These are phyloP conservation scores for Theristus sp. DNA, from an alignment of 2,888 invertebrate species.

Conservation along the genomic window DNA sequence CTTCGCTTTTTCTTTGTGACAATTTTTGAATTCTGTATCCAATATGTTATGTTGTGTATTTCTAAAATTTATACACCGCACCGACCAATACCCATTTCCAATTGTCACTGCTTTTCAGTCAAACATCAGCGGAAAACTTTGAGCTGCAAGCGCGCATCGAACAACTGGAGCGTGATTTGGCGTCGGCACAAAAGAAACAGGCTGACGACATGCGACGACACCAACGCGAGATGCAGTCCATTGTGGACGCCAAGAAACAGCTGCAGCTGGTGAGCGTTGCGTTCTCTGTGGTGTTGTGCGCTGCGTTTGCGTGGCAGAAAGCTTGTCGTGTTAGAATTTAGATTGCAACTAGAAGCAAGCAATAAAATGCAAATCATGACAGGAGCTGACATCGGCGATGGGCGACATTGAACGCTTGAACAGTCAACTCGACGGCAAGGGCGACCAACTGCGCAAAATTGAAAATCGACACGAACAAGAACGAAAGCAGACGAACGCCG, in stretches of 20 bases:
- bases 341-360: background rate
- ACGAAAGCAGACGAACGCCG: conserved; percentile 3
- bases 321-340: too few species aligned
- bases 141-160: conserved; percentile 13
- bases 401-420: conserved; percentile 13
- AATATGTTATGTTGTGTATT: background rate
- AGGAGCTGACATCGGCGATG: conserved; percentile 13
- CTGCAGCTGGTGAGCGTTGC: conserved; percentile 7
- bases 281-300: too few species aligned
- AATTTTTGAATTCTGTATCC: background rate
- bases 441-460: conserved; percentile 10
- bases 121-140: conserved; percentile 10
- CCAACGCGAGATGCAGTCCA: conserved; percentile 2
- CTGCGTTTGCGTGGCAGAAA: too few species aligned
- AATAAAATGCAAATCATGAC: background rate
- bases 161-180: conserved; percentile 13
- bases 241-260: conserved; percentile 15
- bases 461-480: conserved; percentile 12
- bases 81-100: too few species aligned
- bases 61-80: too few species aligned
- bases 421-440: conserved; percentile 16
- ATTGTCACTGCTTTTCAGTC: too few species aligned
- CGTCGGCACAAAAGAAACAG: conserved; percentile 8
- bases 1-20: background rate
- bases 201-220: conserved; percentile 10